Conservation (phyloP, 1,140 invertebrate species). For the Lordiphosa collinella region DNA sequence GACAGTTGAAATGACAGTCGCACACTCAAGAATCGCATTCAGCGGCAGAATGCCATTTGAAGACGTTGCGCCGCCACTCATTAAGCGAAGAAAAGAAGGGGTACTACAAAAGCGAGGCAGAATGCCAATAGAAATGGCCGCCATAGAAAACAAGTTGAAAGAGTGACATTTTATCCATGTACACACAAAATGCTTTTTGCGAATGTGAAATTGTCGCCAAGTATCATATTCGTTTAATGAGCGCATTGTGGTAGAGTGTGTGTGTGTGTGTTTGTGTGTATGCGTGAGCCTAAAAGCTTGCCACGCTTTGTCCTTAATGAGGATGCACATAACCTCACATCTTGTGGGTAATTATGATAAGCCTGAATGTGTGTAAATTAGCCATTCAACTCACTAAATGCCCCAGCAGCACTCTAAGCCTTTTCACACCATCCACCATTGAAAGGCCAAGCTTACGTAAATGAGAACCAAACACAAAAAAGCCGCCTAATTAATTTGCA, state of each 20-base stretch:
- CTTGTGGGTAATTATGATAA: conserved; percentile 31
- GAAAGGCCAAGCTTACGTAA: conserved; percentile 31
- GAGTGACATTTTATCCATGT: conserved; percentile 8
- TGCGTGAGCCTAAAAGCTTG: neutral
- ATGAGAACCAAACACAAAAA: too few species aligned
- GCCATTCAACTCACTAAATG: conserved; percentile 1
- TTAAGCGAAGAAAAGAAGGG: conserved; percentile 5
- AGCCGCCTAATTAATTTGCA: conserved; percentile 16
- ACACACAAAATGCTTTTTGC: too few species aligned
- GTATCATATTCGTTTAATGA: conserved; percentile 22
- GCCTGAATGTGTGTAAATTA: conserved; percentile 45
- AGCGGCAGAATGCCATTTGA: neutral
- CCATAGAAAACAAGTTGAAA: conserved; percentile 11
- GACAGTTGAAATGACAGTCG: conserved; percentile 57
- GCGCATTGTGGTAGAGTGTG: conserved; percentile 20
- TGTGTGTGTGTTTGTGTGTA: too few species aligned
- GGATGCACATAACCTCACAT: conserved; percentile 17
- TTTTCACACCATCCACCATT: conserved; percentile 7
- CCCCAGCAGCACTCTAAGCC: too few species aligned
- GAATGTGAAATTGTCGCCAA: neutral
- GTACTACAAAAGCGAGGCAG: neutral
- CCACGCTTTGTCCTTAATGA: conserved; percentile 20
- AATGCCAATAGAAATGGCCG: conserved; percentile 4
- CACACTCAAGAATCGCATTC: conserved; percentile 14
- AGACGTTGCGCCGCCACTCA: too few species aligned